Base-by-base conservation (phyloP, 2,797 vertebrate genomes). In the Acestrorhynchus altus region DNA sequence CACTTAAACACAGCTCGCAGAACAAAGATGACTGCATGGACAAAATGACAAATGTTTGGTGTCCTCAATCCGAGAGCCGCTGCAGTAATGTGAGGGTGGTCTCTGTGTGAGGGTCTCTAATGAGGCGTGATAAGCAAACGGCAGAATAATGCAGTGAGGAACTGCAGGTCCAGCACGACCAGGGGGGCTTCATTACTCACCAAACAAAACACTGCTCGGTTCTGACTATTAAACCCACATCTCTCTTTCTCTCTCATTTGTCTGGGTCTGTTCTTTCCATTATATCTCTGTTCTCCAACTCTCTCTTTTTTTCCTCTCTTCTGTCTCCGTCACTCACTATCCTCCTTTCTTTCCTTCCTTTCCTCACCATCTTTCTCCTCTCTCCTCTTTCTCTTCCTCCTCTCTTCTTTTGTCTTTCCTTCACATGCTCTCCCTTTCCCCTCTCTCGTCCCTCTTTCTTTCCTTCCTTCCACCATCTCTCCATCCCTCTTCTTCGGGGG, bases 1-100 rank as follows among this genome's bases (percentile, higher is more conserved):
- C 85, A 89, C 61, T 77, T 72, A 67, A 82, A 52, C 51, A 52
- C 74, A 77, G 69, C 74, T 70, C 67, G 57, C 76, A 71, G 66
- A 79, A 79, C 56, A 74, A 71, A 72, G 71, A 51, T 39, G 82
- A 52, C 63, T 40, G 31, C 22, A 10, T 22, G 24, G 64, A 28
- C 56, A 35, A 64, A 60, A 74, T 72, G 65, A 63, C 49, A 70
- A 60, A 74, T 68, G 69, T 73, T 77, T 57, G 12, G 66, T 42
- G 69, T 80, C 49, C 69, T 59, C 51, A 57, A 47, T 42, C 49
- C 59, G 49, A 28, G 69, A 56, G 42, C 28, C 60, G 22, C 52
- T 39, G 49, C 46, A 39, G 64, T 60, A 39, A 64, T 56, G 67
- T 46, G 51, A 35, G 46, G 16, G 77, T 13, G 22, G 35, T 59